Conservation (phyloP, 2,797 vertebrate genomes). For the Pseudocheirus occidentalis region DNA sequence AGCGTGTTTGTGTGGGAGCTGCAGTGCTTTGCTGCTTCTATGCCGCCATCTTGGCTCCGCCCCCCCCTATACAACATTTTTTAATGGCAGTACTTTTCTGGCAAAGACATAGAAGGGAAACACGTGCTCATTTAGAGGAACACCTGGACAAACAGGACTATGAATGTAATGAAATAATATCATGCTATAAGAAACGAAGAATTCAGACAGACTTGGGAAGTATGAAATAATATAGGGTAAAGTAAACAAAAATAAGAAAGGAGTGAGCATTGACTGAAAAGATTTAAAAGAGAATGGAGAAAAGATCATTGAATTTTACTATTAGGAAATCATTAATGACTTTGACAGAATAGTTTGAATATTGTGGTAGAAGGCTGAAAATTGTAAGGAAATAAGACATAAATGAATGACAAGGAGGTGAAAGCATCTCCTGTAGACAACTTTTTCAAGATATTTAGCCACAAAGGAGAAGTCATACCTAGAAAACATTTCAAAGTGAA, state of each 20-base stretch:
- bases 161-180: background rate
- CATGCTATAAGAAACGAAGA: background rate
- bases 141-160: background rate
- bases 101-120: background rate
- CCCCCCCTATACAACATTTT: background rate
- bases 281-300: background rate
- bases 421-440: background rate
- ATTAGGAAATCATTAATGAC: background rate
- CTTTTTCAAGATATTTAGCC: background rate
- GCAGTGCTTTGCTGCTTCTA: no score
- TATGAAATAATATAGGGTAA: background rate
- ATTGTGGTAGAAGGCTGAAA: background rate
- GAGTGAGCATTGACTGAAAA: background rate
- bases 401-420: background rate
- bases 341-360: background rate
- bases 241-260: background rate
- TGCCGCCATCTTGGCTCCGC: no score
- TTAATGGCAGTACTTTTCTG: background rate
- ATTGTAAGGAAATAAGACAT: background rate
- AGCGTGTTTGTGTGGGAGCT: no score
- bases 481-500: background rate
- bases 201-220: background rate
- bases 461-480: background rate
- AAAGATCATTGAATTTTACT: background rate
- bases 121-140: background rate